Base-by-base conservation (phyloP, 2,113 vertebrate species). In the Oxyura jamaicensis region DNA sequence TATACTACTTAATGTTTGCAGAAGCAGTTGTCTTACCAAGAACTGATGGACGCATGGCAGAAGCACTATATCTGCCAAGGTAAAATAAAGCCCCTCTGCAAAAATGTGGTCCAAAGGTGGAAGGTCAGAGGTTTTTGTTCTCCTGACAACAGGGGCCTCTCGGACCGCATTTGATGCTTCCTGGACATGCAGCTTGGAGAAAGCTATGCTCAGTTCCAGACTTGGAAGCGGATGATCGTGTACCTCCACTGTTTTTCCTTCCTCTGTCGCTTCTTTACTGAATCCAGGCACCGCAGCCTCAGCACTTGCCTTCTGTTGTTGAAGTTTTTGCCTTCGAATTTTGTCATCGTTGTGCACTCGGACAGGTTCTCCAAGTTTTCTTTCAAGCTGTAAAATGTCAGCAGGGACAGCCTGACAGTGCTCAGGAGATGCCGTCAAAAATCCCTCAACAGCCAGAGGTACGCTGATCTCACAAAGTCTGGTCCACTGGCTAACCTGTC, bases 311-410 rank as follows among this genome's bases (percentile, higher is more conserved):
- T 95, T 97, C 96, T 98, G 98, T 13, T 98, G 98, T 17, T 98
- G 98, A 81, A 99, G 98, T 83, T 99, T 99, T 93, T 99, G 99
- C 75, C 99, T 97, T 17, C 99, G 98, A 72, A 99, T 98, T 97
- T 99, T 99, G 97, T 99, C 99, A 62, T 99, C 98, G 0, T 99
- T 99, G 94, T 99, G 99, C 31, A 99, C 99, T 94, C 98, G 98
- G 66, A 99, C 99, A 5, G 99, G 99, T 89, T 99, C 99, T 0
- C 98, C 98, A 4, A 99, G 98, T 86, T 98, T 99, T 59, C 77
- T 98, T 97, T 99, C 99, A 2, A 99, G 96, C 52, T 98, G 97
- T 15, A 99, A 95, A 74, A 99, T 95, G 90, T 99, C 98, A 66
- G 91, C 75, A 50, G 99, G 99, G 88, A 99, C 94, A n/a, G 87